Evolutionary conservation across 2,888 invertebrate genomes (phyloP), one percentile per base, ranked within the genome.

Genomic region (Limnephilus lunatus): DNA sequence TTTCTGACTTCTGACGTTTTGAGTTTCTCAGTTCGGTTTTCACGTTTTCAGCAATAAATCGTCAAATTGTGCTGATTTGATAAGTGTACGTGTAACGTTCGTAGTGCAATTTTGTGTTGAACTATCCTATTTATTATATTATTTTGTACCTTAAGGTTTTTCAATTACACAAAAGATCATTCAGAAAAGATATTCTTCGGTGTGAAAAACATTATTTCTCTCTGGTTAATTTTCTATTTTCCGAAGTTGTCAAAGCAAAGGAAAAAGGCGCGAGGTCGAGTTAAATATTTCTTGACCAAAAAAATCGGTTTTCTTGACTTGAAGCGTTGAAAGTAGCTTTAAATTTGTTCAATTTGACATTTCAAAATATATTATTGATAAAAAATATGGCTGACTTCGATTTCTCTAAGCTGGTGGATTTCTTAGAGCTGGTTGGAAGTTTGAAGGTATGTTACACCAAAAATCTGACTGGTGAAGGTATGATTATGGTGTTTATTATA

Each of bases 371-470:
- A 85, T 30, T 30, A 5, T 31, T 90, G 85, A 85, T 12, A 19
- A 68, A 88, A 48, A 80, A 48, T 30, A 92, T 92, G 92, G 85
- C 92, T 82, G 82, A 90, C 25, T 90, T 95, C 93, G 96, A 97
- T 92, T 95, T 95, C 88, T 94, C 95, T 90, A 97, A 96, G 94
- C 95, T 97, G 87, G 95, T 97, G 87, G 97, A 97, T 94, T 98
- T 98, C 94, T 96, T 98, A 95, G 97, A 97, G 94, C 95, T 97
- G 92, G 97, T 98, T 92, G 98, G 98, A 19, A 97, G 97, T 94
- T 95, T 98, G 30, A 98, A 98, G 96, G 98, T 98, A 94, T 94
- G 94, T 94, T 39, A 25, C 68, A 68, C 25, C 25, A 25, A 68
- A 68, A 68, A 25, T 5, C 19, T 83, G 83, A 19, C 88, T 80